Base-by-base conservation (phyloP, 1,140 invertebrate species). In the Apocrypta bakeri region DNA sequence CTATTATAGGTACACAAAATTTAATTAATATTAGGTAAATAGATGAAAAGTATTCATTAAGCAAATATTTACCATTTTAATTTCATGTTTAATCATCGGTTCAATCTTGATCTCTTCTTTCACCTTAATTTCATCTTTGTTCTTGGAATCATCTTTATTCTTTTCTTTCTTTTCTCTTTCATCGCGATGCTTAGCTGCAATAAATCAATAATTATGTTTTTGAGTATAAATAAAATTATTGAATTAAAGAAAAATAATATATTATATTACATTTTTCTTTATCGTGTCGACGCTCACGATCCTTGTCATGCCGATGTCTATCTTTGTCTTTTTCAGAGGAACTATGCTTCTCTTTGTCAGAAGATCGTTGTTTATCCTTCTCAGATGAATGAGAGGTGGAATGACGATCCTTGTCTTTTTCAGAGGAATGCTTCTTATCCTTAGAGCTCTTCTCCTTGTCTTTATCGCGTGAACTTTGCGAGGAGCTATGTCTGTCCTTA, bases 231-330 rank as follows among this genome's bases (percentile, higher is more conserved):
- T 69, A 81, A 40, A 56, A 64, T 69, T n/a, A 25, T 9, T 75
- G 73, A 31, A 24, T 63, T 42, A 17, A 69, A 33, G 61, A 81
- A 8, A 63, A 72, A 48, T 17, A 73, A 83, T 25, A 21, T 37
- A 29, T 73, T 25, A 12, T 56, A 75, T 86, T 87, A 90, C 90
- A 91, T 91, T 89, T 91, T 31, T 92, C 91, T 79, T 91, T 91
- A 69, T 91, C 90, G 76, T 90, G 90, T 25, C 90, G 88, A 87
- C 89, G 91, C 84, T 94, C 93, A 85, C 93, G 94, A 29, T 95
- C 94, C 75, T 94, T 94, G 83, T 94, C 89, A 90, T 93, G 90
- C 37, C 91, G 91, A 83, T 94, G 92, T 85, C 92, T 93, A 76
- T 93, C 92, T 85, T 93, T 94, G 71, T 92, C 90, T 71, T 83